Conservation (phyloP, 35 echinoderm and acorn worm genomes). For the Heliocidaris erythrogramma region DNA sequence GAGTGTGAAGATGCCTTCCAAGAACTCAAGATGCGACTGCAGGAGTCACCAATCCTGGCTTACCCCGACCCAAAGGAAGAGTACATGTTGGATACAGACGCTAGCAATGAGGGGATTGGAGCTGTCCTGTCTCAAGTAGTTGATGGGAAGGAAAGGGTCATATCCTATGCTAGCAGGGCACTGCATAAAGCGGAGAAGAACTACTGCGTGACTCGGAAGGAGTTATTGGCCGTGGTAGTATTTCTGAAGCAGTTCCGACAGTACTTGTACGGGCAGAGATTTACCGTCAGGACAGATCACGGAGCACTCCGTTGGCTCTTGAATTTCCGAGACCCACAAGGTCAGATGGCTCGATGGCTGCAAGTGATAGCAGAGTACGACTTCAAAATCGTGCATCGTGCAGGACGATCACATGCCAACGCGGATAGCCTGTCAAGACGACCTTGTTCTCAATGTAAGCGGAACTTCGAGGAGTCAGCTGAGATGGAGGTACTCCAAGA, state of each 20-base stretch:
- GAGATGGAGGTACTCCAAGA: too few relatives aligned
- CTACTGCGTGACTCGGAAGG: conserved; percentile 56
- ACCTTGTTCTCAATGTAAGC: too few relatives aligned
- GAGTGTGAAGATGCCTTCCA: conserved; percentile 55
- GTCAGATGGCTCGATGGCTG: too few relatives aligned
- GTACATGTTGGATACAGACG: conserved; percentile 63
- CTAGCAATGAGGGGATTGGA: conserved; percentile 45
- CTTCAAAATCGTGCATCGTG: too few relatives aligned
- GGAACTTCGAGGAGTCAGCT: too few relatives aligned
- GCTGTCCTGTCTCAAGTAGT: conserved; percentile 63
- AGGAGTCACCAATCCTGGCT: conserved; percentile 48
- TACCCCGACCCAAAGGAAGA: conserved; percentile 37
- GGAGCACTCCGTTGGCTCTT: too few relatives aligned
- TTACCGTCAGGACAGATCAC: too few relatives aligned
- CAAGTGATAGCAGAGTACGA: too few relatives aligned
- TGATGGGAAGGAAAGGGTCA: conserved; percentile 61
- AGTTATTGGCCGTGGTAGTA: conserved; percentile 41
- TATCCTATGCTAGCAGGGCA: conserved; percentile 47
- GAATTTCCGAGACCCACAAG: too few relatives aligned
- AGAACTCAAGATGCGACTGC: conserved; percentile 31
- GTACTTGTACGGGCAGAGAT: too few relatives aligned
- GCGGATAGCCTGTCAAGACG: too few relatives aligned
- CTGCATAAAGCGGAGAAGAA: conserved; percentile 37
- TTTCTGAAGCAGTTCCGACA: conserved; percentile 57
- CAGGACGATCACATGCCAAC: too few relatives aligned